These are phyloP conservation scores for Delphinus delphis DNA, from an alignment of 2,113 vertebrate genomes.

Conservation along the genomic window DNA sequence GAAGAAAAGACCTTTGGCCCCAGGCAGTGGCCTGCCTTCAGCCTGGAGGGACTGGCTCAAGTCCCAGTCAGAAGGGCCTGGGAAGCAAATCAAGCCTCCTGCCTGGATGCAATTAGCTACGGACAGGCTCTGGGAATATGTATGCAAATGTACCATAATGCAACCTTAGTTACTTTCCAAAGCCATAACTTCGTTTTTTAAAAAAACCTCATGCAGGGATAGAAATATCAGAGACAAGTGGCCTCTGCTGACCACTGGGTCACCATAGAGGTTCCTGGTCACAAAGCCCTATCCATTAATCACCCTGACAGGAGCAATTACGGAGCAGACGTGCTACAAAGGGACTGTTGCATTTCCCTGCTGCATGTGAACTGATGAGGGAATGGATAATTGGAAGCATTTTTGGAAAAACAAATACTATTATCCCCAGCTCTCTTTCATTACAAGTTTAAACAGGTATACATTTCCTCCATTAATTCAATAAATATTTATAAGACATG, in stretches of 20 bases:
- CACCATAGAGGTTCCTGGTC: conserved; percentile 56
- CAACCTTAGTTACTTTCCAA: conserved; percentile 42
- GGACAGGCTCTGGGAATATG: background rate
- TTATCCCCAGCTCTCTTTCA: conserved; percentile 25
- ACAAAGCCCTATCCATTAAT: conserved; percentile 72
- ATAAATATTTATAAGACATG: conserved; percentile 32
- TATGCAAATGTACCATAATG: conserved; percentile 20
- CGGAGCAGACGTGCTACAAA: conserved; percentile 26
- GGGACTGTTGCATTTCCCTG: background rate
- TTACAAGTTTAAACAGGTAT: conserved; percentile 54
- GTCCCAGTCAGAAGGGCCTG: background rate
- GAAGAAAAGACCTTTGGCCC: background rate
- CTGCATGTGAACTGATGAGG: background rate
- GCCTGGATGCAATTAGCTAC: conserved; percentile 66
- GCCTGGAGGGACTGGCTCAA: background rate
- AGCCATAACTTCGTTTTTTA: background rate
- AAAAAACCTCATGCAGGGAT: background rate
- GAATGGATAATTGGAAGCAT: conserved; percentile 50
- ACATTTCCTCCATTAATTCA: background rate
- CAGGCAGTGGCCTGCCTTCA: background rate
- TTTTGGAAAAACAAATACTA: conserved; percentile 63
- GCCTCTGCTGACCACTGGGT: conserved; percentile 71
- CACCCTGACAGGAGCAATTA: conserved; percentile 77
- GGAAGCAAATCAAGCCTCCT: background rate
- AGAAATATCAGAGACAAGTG: conserved; percentile 70